phyloP scores from a whole-genome alignment of 2,888 invertebrate genomes.

The Aphrophora alni region DNA sequence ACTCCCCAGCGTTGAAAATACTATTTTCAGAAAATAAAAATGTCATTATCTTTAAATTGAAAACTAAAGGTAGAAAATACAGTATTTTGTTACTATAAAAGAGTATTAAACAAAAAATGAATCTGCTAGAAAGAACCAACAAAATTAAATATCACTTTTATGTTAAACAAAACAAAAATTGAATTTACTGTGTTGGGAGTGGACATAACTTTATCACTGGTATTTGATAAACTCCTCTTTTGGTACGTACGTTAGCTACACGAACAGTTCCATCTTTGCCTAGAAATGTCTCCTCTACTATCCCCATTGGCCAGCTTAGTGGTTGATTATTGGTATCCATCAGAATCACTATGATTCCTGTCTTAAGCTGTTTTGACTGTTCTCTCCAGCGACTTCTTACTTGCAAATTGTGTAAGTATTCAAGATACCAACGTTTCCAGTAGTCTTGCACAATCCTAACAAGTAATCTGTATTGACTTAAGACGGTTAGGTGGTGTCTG shows the following conservation, averaged over 20 bases:
- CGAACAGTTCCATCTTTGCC: not conserved
- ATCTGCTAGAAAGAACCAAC: too few relatives aligned
- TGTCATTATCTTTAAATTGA: too few relatives aligned
- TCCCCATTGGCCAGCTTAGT: not conserved
- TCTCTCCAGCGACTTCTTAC: not conserved
- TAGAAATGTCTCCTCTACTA: not conserved
- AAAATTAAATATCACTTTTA: too few relatives aligned
- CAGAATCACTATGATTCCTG: not conserved
- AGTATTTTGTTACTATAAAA: too few relatives aligned
- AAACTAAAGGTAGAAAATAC: too few relatives aligned
- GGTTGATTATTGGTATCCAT: not conserved
- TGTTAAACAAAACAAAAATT: too few relatives aligned
- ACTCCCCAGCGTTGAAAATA: too few relatives aligned
- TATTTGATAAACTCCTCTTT: too few relatives aligned
- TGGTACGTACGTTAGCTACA: not conserved
- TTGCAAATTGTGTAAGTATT: not conserved
- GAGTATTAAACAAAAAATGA: too few relatives aligned
- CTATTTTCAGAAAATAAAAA: too few relatives aligned
- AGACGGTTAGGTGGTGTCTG: not conserved
- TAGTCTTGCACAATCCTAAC: not conserved
- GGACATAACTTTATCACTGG: too few relatives aligned
- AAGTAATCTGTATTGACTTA: not conserved
- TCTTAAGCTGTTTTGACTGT: not conserved
- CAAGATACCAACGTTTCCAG: not conserved
- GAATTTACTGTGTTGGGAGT: too few relatives aligned